A percentile compares a stretch with the other conserved stretches of the same genome.
Conservation (phyloP, 2,888 invertebrate genomes). For the Cataglyphis altisquamis region DNA sequence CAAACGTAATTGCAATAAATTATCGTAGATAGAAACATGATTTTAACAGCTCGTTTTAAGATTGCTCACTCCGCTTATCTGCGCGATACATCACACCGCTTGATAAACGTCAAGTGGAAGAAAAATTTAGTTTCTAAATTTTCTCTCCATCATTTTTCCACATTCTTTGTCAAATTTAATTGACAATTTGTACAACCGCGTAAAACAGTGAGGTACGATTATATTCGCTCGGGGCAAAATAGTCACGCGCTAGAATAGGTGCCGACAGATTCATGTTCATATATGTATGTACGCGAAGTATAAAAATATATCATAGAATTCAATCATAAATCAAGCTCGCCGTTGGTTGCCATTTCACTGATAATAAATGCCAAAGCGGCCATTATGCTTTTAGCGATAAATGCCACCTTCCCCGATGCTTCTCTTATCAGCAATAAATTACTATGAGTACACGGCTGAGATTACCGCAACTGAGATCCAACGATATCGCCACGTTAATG, state of each 20-base stretch:
- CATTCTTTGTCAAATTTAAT: slow-evolving; percentile 12
- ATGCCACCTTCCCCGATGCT: slow-evolving; percentile 62
- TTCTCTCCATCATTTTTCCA: background rate
- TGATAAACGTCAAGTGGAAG: background rate
- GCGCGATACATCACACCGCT: slow-evolving; percentile 9
- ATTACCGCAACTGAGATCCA: slow-evolving; percentile 65
- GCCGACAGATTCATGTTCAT: background rate
- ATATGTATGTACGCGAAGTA: slow-evolving; percentile 14
- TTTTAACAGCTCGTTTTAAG: slow-evolving; percentile 37
- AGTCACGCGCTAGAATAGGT: background rate
- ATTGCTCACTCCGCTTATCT: slow-evolving; percentile 29
- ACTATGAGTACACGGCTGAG: slow-evolving; percentile 62
- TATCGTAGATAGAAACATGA: slow-evolving; percentile 5
- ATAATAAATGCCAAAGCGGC: slow-evolving; percentile 70
- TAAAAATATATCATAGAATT: slow-evolving; percentile 62
- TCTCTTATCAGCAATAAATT: slow-evolving; percentile 72
- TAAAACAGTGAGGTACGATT: slow-evolving; percentile 1
- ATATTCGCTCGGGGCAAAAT: slow-evolving; percentile 10
- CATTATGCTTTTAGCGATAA: slow-evolving; percentile 72
- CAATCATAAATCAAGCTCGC: slow-evolving; percentile 61
- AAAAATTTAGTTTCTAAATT: slow-evolving; percentile 15
- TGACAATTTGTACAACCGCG: background rate
- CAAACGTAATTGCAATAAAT: slow-evolving; percentile 24
- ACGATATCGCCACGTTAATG: slow-evolving; percentile 71
- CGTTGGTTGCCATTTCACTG: slow-evolving; percentile 67